Evolutionary conservation across 1,140 invertebrate genomes (phyloP), one percentile per base, ranked within the genome.

Genomic region (Penaeus chinensis): DNA sequence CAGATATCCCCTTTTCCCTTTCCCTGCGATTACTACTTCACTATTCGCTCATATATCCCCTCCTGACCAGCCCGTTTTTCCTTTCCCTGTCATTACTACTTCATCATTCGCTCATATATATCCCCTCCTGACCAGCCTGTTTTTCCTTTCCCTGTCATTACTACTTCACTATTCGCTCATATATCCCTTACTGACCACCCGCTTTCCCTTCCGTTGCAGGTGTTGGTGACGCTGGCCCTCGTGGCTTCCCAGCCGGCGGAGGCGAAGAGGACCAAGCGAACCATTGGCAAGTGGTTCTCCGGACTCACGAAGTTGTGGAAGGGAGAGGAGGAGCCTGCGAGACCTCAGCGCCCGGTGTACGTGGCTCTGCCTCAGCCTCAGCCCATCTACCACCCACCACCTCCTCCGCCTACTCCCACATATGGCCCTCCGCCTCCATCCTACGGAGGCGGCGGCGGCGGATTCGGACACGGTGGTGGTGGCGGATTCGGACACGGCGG

Each of bases 241-340:
- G 74, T 42, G 37, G 47, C 61, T 16, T 42, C 32, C n/a, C 27
- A 79, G 27, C 71, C 71, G 18, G 24, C 24, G 24, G 22, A 61
- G 27, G 18, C 71, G 62, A 42, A 16, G 19, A 74, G 84, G 18
- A 5, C 22, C n/a, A 78, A 62, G 32, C 62, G 84, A 60, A 85
- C 71, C 54, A 66, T 85, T 13, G 84, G 84, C 16, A n/a, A n/a
- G 24, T 85, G 84, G 84, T 80, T 85, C 61, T 42, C 61, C 20
- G 77, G 60, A 20, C 27, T 85, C 37, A 79, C 66, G 60, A 79
- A 79, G 20, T 20, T n/a, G 19, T 82, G 63, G 63, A 82, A 82
- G 81, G 62, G 32, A 60, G 60, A 63, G 20, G n/a, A 61, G 11
- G 61, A 42, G 54, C 32, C 84, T 20, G 76, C 78, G 13, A 77